phyloP scores from a whole-genome alignment of 2,888 invertebrate genomes.

The Tinea semifulvella region DNA sequence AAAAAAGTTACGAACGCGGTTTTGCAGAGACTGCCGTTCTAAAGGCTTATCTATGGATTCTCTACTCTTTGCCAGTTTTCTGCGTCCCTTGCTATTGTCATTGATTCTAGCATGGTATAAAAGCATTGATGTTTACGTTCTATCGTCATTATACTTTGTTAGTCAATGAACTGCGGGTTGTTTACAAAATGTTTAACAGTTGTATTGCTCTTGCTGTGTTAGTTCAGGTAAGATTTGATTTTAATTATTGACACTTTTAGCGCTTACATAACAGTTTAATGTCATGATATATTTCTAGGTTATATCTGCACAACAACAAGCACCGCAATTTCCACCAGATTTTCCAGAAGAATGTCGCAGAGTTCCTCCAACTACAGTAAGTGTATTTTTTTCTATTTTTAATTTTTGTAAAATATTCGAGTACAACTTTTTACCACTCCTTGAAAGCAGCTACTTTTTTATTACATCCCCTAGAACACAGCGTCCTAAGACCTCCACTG shows the following conservation, averaged over 20 bases:
- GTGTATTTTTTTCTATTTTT: constrained; percentile 18
- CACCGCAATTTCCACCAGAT: constrained; percentile 17
- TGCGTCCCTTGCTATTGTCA: constrained; percentile 31
- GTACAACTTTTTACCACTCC: not conserved
- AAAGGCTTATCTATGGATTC: too few relatives aligned
- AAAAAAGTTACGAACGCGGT: too few relatives aligned
- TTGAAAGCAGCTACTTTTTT: too few relatives aligned
- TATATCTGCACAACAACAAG: constrained; percentile 23
- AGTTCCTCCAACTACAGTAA: constrained; percentile 29
- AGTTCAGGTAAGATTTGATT: constrained; percentile 33
- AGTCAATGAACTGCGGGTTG: not conserved
- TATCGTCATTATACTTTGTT: constrained; percentile 26
- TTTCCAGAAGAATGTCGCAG: constrained; percentile 28
- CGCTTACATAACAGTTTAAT: not conserved
- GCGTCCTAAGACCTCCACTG: too few relatives aligned
- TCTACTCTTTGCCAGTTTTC: not conserved
- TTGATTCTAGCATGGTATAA: constrained; percentile 34
- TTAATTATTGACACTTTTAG: constrained; percentile 11
- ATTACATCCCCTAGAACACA: too few relatives aligned
- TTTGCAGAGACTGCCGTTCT: too few relatives aligned
- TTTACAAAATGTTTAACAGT: not conserved
- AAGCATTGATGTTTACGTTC: constrained; percentile 28
- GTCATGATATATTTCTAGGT: constrained; percentile 34
- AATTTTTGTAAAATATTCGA: not conserved
- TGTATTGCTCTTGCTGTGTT: constrained; percentile 26